These are phyloP conservation scores for Synergus gifuensis DNA, from an alignment of 2,888 invertebrate genomes.

Conservation along the genomic window DNA sequence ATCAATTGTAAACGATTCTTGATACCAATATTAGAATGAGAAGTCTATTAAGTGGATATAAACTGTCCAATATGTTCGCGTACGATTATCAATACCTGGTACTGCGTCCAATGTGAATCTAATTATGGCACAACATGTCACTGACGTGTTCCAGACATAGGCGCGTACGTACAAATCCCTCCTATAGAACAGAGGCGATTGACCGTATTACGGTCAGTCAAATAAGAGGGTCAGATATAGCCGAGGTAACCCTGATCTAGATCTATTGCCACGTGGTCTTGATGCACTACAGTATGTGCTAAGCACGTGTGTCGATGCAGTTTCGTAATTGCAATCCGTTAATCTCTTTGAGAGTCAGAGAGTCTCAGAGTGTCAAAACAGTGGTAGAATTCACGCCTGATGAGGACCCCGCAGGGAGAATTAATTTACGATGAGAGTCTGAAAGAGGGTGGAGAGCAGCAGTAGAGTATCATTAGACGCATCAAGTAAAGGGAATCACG, in stretches of 20 bases:
- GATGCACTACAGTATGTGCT: constrained; percentile 52
- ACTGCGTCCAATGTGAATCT: constrained; percentile 59
- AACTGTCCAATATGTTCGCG: constrained; percentile 35
- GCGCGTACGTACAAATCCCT: constrained; percentile 50
- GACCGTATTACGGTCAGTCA: constrained; percentile 74
- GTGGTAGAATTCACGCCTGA: constrained; percentile 20
- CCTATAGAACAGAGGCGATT: constrained; percentile 69
- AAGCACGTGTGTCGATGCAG: constrained; percentile 54
- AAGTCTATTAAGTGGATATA: constrained; percentile 18
- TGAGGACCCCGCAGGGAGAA: constrained; percentile 16
- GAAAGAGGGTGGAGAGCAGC: neutral
- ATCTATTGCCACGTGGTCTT: constrained; percentile 76
- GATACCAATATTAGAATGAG: neutral
- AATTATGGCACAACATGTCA: constrained; percentile 64
- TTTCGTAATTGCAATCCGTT: constrained; percentile 27
- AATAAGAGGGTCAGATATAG: constrained; percentile 77
- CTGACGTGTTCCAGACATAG: constrained; percentile 66
- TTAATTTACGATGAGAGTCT: constrained; percentile 31
- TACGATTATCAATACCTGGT: constrained; percentile 29
- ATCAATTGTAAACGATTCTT: neutral
- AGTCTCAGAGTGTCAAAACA: constrained; percentile 5
- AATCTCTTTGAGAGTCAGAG: constrained; percentile 13
- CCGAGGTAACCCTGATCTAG: constrained; percentile 76
- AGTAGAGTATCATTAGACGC: constrained; percentile 24
- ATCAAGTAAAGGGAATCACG: constrained; percentile 34